Evolutionary conservation across 1,140 invertebrate genomes (phyloP).

Genomic region (Ridgeia piscesae): DNA sequence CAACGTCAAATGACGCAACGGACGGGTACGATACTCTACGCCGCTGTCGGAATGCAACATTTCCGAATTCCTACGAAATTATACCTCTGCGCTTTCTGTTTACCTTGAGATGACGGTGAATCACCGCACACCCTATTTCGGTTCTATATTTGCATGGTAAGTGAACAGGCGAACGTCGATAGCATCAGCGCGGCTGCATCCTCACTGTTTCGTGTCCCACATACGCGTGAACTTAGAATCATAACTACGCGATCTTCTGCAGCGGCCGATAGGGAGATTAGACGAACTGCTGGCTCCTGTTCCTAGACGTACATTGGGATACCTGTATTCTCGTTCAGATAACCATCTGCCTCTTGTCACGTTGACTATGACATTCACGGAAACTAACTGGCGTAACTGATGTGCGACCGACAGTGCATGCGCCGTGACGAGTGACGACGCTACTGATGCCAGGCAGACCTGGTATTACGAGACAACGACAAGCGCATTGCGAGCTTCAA

Average conservation of each 20-base stretch:
- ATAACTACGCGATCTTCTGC: neutral
- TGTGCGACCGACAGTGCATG: neutral
- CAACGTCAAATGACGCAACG: neutral
- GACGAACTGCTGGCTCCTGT: neutral
- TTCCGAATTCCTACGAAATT: conserved; percentile 5
- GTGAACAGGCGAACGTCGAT: neutral
- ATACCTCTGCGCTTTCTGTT: neutral
- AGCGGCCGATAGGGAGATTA: neutral
- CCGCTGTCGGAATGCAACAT: neutral
- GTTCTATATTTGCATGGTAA: neutral
- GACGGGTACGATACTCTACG: neutral
- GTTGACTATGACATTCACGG: neutral
- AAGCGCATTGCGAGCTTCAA: neutral
- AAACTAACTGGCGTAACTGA: neutral
- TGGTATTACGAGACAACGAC: neutral
- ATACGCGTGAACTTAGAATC: neutral
- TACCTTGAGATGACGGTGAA: neutral
- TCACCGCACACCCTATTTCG: neutral
- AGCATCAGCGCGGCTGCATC: neutral
- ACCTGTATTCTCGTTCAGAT: neutral
- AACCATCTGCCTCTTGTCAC: neutral
- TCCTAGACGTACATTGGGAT: neutral
- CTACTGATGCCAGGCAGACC: neutral
- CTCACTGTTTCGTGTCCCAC: neutral
- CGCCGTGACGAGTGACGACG: neutral